A percentile compares a stretch with the other conserved stretches of the same genome.
Evolutionary conservation across 2,888 invertebrate genomes (phyloP).

Genomic region (Drosophila mayaguana): DNA sequence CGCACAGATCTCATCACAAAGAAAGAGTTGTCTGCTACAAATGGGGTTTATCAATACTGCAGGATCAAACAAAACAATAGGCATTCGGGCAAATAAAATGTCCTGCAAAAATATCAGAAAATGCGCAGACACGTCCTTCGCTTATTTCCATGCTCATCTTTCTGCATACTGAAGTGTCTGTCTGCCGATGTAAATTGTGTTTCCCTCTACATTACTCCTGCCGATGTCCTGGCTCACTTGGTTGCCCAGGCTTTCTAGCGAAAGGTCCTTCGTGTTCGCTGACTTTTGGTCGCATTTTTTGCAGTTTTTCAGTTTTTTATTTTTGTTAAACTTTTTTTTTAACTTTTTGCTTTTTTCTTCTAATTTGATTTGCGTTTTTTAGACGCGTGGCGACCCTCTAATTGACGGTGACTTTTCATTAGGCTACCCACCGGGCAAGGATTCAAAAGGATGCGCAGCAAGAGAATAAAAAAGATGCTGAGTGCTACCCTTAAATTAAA

Average conservation of each 20-base stretch:
- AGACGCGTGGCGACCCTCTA: constrained; percentile 68
- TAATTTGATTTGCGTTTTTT: constrained; percentile 55
- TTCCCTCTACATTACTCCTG: constrained; percentile 4
- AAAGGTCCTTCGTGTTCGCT: constrained; percentile 53
- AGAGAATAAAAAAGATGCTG: constrained; percentile 35
- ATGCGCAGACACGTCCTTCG: constrained; percentile 57
- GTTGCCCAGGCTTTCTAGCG: constrained; percentile 63
- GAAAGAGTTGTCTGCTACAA: constrained; percentile 58
- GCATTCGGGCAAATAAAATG: constrained; percentile 23
- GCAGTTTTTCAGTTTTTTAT: constrained; percentile 33
- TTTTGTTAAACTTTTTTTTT: background rate
- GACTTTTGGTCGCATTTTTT: constrained; percentile 67
- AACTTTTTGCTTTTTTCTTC: constrained; percentile 31
- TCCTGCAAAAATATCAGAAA: constrained; percentile 14
- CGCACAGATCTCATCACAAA: constrained; percentile 36
- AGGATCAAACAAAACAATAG: constrained; percentile 40
- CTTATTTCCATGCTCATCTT: constrained; percentile 15
- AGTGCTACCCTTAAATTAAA: constrained; percentile 76
- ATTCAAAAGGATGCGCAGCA: constrained; percentile 61
- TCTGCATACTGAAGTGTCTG: constrained; percentile 47
- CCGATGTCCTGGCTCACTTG: constrained; percentile 46
- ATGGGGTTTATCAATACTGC: constrained; percentile 36
- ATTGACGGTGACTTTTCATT: constrained; percentile 78
- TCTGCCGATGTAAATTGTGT: constrained; percentile 32
- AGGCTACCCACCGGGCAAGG: constrained; percentile 55